A percentile compares a stretch with the other conserved stretches of the same genome.
Conservation (phyloP, 2,797 vertebrate species). For the Lateolabrax maculatus region DNA sequence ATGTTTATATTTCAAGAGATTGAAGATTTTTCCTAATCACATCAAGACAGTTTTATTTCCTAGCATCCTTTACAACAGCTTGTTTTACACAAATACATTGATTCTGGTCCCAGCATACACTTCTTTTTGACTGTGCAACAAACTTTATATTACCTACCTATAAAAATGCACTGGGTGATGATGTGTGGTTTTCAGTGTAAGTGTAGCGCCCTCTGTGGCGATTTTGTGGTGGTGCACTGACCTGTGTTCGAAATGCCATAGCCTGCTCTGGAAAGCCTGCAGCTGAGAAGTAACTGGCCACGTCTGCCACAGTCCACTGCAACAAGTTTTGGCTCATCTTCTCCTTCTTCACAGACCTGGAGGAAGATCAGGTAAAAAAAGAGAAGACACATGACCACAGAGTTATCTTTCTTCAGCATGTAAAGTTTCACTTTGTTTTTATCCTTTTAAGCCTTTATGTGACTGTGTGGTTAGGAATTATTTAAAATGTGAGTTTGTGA, state of each 20-base stretch:
- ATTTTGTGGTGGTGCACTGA: slow-evolving; percentile 64
- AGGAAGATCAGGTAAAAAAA: slow-evolving; percentile 6
- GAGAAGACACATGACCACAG: slow-evolving; percentile 8
- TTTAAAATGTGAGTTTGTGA: neutral
- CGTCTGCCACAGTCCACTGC: slow-evolving; percentile 92
- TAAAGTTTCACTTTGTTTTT: neutral
- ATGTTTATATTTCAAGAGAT: neutral
- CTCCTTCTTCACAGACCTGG: slow-evolving; percentile 84
- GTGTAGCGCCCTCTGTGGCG: slow-evolving; percentile 50
- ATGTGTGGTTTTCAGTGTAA: neutral
- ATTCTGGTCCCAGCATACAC: neutral
- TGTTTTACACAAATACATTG: neutral
- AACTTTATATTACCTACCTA: neutral
- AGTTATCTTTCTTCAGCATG: neutral
- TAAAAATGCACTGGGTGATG: neutral
- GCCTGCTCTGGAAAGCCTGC: slow-evolving; percentile 94
- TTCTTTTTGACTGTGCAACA: neutral
- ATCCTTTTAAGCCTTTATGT: neutral
- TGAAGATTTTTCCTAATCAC: neutral
- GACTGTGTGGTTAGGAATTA: neutral
- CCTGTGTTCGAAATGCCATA: slow-evolving; percentile 91
- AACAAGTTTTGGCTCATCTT: slow-evolving; percentile 87
- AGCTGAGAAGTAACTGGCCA: slow-evolving; percentile 92
- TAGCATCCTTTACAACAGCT: neutral
- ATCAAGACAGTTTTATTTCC: neutral